Base-by-base conservation (phyloP, 2,888 invertebrate species). In the Aelia acuminata region DNA sequence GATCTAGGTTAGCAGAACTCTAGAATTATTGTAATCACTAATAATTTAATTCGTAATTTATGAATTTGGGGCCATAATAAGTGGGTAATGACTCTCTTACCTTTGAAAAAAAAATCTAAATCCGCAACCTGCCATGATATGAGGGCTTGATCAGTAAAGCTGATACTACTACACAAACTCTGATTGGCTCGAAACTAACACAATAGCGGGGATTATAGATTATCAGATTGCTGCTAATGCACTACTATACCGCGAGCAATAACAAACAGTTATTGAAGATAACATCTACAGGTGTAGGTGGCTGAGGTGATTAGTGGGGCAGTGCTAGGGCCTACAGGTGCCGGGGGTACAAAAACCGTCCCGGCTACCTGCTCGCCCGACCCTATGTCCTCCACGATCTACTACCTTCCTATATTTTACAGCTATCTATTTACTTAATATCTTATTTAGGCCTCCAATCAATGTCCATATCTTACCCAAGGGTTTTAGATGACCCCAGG, bases 211-310 rank as follows among this genome's bases (percentile, higher is more conserved):
- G 63, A 35, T 26, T 57, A 70, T 8, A 70, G 31, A 70, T 70
- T 70, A 70, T 35, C 63, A 18, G 35, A 18, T 8, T 0, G 63
- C 63, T 70, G 26, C 63, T 70, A 35, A 70, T 15, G 35, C 5
- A 70, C 63, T 35, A 4, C 63, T 8, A 31, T 20, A 20, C 63
- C 13, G 31, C 31, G 13, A n/a, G 63, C 63, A 18, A 70, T 70
- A 70, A 70, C 63, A 70, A 70, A 70, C 63, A 70, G 35, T 31
- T 70, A 70, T 70, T 70, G 63, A 70, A 70, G 63, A 70, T 70
- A 70, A 70, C 31, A 70, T 70, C 63, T 70, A 70, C 63, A 70
- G 63, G 63, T 70, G 63, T 70, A 70, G 63, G 63, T 70, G 63
- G 63, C 35, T 31, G 31, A 18, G 35, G 63, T 70, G 63, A 70